A percentile compares a stretch with the other conserved stretches of the same genome.
Evolutionary conservation across 2,888 invertebrate species (phyloP).

Genomic region (Clanis bilineata): DNA sequence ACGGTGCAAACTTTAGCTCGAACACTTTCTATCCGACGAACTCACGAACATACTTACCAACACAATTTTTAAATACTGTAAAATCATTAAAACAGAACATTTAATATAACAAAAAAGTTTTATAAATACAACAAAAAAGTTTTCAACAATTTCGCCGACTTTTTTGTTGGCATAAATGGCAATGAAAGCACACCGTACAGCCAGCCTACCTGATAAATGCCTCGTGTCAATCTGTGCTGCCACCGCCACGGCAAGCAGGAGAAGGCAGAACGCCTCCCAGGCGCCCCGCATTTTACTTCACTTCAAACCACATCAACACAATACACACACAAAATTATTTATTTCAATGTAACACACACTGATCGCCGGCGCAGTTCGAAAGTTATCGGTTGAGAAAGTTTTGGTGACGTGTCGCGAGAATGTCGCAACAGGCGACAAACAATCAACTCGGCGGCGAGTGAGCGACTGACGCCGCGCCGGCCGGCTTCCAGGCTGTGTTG

Average conservation of each 20-base stretch:
- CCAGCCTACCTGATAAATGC: slow-evolving; percentile 66
- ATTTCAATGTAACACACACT: slow-evolving; percentile 36
- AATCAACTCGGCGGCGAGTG: slow-evolving; percentile 43
- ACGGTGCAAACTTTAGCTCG: slow-evolving; percentile 3
- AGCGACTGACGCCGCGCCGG: slow-evolving; percentile 55
- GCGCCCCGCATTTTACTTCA: slow-evolving; percentile 75
- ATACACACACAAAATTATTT: slow-evolving; percentile 54
- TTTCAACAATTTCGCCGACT: not conserved
- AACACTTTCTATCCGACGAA: not conserved
- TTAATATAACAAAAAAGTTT: not conserved
- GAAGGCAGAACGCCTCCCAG: slow-evolving; percentile 74
- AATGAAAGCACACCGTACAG: slow-evolving; percentile 15
- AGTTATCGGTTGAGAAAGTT: slow-evolving; percentile 70
- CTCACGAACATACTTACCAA: not conserved
- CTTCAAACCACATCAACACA: slow-evolving; percentile 74
- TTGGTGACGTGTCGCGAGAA: slow-evolving; percentile 61
- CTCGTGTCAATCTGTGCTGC: slow-evolving; percentile 70
- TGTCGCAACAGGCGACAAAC: slow-evolving; percentile 36
- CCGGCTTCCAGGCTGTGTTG: slow-evolving; percentile 50
- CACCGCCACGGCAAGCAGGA: slow-evolving; percentile 56
- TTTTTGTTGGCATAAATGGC: slow-evolving; percentile 1
- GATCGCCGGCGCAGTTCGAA: slow-evolving; percentile 39
- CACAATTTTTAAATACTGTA: not conserved
- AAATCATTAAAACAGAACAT: not conserved
- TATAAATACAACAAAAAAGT: not conserved